Evolutionary conservation across 2,888 invertebrate species (phyloP), one percentile per base, ranked within the genome.

Genomic region (Epirrhoe alternata): DNA sequence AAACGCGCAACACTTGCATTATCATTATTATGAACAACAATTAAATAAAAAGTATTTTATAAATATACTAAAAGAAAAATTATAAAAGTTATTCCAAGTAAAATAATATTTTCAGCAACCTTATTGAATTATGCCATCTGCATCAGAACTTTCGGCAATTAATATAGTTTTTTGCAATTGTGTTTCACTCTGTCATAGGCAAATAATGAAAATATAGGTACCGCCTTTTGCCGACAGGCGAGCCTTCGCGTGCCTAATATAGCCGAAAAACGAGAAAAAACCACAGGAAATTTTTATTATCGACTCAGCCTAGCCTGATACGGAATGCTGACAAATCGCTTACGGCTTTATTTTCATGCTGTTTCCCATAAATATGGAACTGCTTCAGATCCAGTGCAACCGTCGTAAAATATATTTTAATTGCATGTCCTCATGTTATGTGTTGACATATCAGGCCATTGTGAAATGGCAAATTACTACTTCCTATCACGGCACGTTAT

Each of bases 321-420:
- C 81, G 83, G 84, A 83, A 85, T 85, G 82, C 88, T 91, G 91
- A 91, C 87, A 92, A 92, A 91, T 90, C 85, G 89, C 88, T 86
- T 70, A 85, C 79, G 79, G 86, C 85, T 88, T 86, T 87, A 81
- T 84, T 84, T 84, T 79, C 78, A 78, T 83, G 73, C 77, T 84
- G 83, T 81, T 71, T 63, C 74, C 72, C 75, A 78, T 78, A 78
- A 82, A 81, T 77, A 77, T 74, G 73, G 71, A 81, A 76, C 75
- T 74, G 70, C 73, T 74, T 66, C 64, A 72, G 69, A 77, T 80
- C 82, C 77, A 73, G 78, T 77, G 82, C 81, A 80, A 75, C 77
- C 72, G 78, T 78, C 77, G 78, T 82, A 82, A 82, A 79, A 79
- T 77, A 79, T 78, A 83, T 84, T 85, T 84, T 82, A 85, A 84